A percentile compares a stretch with the other conserved stretches of the same genome.
Conservation (phyloP, 2,113 vertebrate genomes). For the Galeopterus variegatus region DNA sequence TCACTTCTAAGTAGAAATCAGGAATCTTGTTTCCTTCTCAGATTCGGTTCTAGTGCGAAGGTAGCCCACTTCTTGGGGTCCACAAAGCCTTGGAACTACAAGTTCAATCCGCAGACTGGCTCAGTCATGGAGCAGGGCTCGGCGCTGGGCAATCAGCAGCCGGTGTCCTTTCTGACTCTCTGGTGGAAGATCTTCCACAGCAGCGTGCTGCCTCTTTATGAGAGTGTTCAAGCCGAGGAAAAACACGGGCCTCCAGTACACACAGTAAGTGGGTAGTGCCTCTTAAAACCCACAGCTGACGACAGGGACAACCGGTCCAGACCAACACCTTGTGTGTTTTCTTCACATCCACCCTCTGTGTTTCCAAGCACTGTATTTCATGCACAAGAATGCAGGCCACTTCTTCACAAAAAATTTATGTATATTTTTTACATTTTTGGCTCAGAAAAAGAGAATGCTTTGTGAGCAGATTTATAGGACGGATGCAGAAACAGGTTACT, state of each 20-base stretch:
- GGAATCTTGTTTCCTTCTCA: slow-evolving; percentile 58
- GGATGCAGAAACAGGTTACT: not conserved
- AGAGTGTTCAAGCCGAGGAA: not conserved
- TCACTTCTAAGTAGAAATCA: fast-evolving
- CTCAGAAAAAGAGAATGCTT: not conserved
- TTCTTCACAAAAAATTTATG: not conserved
- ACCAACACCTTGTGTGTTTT: fast-evolving
- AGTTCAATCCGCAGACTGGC: slow-evolving; percentile 84
- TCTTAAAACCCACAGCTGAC: fast-evolving
- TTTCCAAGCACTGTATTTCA: fast-evolving
- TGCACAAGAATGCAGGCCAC: too few species aligned
- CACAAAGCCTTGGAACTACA: slow-evolving; percentile 92
- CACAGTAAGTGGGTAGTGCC: slow-evolving; percentile 70
- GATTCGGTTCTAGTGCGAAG: slow-evolving; percentile 93
- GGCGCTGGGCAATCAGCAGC: slow-evolving; percentile 66
- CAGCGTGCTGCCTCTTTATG: slow-evolving; percentile 78
- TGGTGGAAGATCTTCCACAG: slow-evolving; percentile 92
- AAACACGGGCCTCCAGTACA: not conserved
- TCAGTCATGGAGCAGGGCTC: slow-evolving; percentile 70
- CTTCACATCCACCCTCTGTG: not conserved
- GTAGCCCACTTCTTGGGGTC: slow-evolving; percentile 94
- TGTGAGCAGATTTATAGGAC: not conserved
- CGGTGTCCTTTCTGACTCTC: slow-evolving; percentile 86
- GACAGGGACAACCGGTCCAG: fast-evolving
- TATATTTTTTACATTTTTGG: not conserved